Evolutionary conservation across 2,888 invertebrate species (phyloP), one percentile per base, ranked within the genome.

Genomic region (Rhagophthalmus giganteus): DNA sequence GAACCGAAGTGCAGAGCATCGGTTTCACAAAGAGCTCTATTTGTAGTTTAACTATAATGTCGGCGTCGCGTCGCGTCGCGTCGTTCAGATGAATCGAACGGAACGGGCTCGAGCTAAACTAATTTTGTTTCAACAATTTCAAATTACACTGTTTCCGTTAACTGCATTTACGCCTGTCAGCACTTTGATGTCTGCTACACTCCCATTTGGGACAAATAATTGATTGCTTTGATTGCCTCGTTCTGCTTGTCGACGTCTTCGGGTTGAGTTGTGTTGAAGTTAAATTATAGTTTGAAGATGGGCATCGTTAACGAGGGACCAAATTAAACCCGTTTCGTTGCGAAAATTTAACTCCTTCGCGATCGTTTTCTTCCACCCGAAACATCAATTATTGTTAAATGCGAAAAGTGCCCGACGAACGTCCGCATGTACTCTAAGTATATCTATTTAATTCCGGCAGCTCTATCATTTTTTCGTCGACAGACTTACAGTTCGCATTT

Each of bases 171-270:
- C 46, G 38, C 46, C 32, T 39, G 46, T 47, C 46, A 37, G 46
- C 46, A 28, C 46, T 37, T 46, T 47, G 46, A 47, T 37, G 46
- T 32, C 38, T 47, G 31, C 32, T 38, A 28, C 28, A 25, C 46
- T 47, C 37, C 46, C 38, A 47, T 38, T 33, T 38, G 37, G 38
- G 46, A 47, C 46, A 47, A 31, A 47, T 47, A 47, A 47, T 47
- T 47, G 46, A 47, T 47, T 38, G 26, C 38, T 31, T 31, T 38
- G 31, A 47, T 47, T 47, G 44, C 34, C 26, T 44, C 44, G 15
- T 44, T 44, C 44, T 34, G 44, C 35, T 15, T 39, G 32, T 13
- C 46, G 46, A 38, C 46, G 39, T 26, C 46, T 44, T 44, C 14
- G 27, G 30, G 16, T 27, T 35, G 28, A 26, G 37, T 45, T 45